Percentiles rank a stretch among this genome's conserved stretches.
phyloP scores from a whole-genome alignment of 2,113 vertebrate species.

The Halcyon senegalensis region DNA sequence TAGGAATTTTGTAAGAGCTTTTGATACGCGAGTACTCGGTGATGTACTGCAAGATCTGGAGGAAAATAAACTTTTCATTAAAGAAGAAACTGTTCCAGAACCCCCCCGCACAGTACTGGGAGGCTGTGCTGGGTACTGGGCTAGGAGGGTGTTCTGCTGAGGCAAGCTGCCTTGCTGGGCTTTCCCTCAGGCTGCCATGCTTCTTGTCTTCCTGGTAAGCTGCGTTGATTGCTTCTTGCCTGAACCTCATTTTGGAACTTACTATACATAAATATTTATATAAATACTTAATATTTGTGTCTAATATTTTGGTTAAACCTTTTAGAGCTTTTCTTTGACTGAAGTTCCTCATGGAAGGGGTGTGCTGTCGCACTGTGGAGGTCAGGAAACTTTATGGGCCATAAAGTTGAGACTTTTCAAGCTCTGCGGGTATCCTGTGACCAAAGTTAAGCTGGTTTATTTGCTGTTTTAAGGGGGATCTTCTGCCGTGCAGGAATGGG shows the following conservation, averaged over 20 bases:
- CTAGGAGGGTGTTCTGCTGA: background rate
- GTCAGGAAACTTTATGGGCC: background rate
- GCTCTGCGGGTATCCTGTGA: background rate
- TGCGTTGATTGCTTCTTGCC: background rate
- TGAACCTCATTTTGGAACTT: background rate
- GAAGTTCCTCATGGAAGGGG: background rate
- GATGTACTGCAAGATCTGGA: background rate
- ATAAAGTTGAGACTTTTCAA: background rate
- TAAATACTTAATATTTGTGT: background rate
- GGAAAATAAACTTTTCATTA: background rate
- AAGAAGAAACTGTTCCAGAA: background rate
- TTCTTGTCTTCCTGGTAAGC: background rate
- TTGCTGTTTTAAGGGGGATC: background rate
- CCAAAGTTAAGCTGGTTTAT: background rate
- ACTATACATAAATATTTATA: background rate
- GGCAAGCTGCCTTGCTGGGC: background rate
- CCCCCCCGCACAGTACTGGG: background rate
- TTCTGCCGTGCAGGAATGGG: background rate
- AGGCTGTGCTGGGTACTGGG: background rate
- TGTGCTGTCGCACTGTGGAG: background rate
- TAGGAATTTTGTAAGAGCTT: background rate
- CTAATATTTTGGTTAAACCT: background rate
- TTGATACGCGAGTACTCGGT: background rate
- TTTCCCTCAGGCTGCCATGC: background rate
- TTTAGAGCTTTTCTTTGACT: background rate